These are phyloP conservation scores for Nemurella pictetii DNA, from an alignment of 2,888 invertebrate species.

Conservation along the genomic window DNA sequence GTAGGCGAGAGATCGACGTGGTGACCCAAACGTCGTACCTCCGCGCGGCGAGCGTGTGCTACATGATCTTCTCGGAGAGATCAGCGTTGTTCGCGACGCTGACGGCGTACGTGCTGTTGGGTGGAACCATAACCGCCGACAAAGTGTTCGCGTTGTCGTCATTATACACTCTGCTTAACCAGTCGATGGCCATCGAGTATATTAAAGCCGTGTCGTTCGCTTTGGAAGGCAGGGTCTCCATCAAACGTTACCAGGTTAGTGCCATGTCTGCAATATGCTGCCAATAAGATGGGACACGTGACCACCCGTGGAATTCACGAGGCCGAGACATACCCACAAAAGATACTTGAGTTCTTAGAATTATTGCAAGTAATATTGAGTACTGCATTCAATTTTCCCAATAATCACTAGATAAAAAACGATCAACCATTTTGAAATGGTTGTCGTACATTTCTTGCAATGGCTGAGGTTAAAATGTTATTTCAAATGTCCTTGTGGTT, in stretches of 20 bases:
- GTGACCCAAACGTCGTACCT: constrained; percentile 57
- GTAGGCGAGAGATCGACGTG: constrained; percentile 37
- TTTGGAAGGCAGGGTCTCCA: constrained; percentile 53
- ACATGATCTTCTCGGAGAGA: constrained; percentile 83
- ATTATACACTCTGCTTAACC: constrained; percentile 45
- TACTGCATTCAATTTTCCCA: too few relatives aligned
- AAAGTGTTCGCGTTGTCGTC: constrained; percentile 49
- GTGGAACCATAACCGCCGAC: constrained; percentile 69
- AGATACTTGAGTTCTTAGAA: too few relatives aligned
- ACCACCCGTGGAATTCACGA: too few relatives aligned
- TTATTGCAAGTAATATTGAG: too few relatives aligned
- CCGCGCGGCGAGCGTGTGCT: constrained; percentile 67
- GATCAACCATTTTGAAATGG: too few relatives aligned
- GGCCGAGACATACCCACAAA: too few relatives aligned
- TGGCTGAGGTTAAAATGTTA: neutral
- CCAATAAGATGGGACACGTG: too few relatives aligned
- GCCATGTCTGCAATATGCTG: too few relatives aligned
- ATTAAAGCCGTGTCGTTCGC: constrained; percentile 53
- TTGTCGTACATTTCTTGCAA: too few relatives aligned
- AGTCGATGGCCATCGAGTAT: constrained; percentile 45
- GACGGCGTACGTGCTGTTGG: constrained; percentile 72
- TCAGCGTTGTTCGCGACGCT: constrained; percentile 81
- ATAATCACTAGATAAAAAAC: too few relatives aligned
- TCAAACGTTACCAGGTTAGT: constrained; percentile 53
- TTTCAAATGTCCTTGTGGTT: neutral